Percentiles rank a stretch among this genome's conserved stretches.
These are phyloP conservation scores for Cotesia chilonis DNA, from an alignment of 1,140 invertebrate genomes.

Conservation along the genomic window DNA sequence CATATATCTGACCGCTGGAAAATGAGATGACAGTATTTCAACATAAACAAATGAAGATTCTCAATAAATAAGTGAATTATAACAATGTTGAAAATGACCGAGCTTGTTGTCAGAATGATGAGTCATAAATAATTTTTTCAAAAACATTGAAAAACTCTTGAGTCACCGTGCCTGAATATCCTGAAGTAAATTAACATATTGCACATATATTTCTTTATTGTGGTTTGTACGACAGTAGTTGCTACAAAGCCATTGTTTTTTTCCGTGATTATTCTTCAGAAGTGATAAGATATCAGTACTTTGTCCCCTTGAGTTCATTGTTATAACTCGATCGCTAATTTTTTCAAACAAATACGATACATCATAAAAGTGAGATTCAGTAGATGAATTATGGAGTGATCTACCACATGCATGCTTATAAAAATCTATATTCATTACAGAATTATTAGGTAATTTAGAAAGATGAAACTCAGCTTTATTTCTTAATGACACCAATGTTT, in stretches of 20 bases:
- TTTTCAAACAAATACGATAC: conserved; percentile 2
- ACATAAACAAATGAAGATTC: neutral
- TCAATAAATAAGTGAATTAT: conserved; percentile 1
- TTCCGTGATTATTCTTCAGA: neutral
- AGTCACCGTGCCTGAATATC: neutral
- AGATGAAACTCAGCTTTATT: neutral
- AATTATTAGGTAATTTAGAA: neutral
- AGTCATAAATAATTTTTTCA: neutral
- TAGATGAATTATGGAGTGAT: neutral
- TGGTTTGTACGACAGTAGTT: neutral
- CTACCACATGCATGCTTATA: neutral
- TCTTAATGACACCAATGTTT: neutral
- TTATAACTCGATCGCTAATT: neutral
- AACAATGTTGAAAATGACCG: conserved; percentile 19
- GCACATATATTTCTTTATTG: neutral
- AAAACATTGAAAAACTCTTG: conserved; percentile 9
- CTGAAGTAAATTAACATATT: too few relatives aligned
- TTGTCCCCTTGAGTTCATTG: conserved; percentile 17
- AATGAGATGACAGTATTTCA: neutral
- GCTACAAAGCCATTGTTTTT: neutral
- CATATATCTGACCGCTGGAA: too few relatives aligned
- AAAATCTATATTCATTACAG: neutral
- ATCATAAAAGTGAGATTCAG: conserved; percentile 19
- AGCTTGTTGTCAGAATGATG: neutral
- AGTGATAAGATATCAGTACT: conserved; percentile 11